phyloP scores from a whole-genome alignment of 2,888 invertebrate genomes.

The Chrysopilus asiliformis region DNA sequence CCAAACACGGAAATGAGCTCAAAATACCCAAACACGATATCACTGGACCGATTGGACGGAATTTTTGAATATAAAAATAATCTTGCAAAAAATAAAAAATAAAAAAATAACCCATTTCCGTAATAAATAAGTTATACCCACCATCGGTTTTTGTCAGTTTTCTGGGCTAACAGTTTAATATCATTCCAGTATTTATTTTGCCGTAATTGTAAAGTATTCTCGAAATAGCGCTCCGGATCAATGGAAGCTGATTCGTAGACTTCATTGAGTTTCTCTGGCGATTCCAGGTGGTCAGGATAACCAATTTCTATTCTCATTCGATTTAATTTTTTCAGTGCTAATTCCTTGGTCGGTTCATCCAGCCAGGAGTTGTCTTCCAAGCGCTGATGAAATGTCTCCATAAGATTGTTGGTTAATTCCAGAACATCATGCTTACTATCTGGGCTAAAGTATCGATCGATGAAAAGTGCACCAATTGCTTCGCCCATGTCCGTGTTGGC shows the following conservation, averaged over 20 bases:
- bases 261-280: conserved; percentile 43
- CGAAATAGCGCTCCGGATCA: conserved; percentile 55
- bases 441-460: conserved; percentile 67
- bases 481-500: conserved; percentile 44
- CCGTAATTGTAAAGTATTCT: conserved; percentile 64
- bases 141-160: no score
- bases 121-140: no score
- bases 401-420: neutral
- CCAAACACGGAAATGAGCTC: no score
- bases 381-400: neutral
- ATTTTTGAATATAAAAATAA: no score
- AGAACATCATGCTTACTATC: conserved; percentile 56
- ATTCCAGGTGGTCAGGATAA: neutral
- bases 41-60: no score
- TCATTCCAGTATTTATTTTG: no score
- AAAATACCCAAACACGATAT: no score
- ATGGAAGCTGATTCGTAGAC: conserved; percentile 60
- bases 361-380: neutral
- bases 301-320: neutral
- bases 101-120: no score
- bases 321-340: neutral
- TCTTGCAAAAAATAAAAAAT: no score
- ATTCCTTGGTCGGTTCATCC: neutral
- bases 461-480: conserved; percentile 78
- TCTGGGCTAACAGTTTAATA: no score